Evolutionary conservation across 1,140 invertebrate species (phyloP).

Genomic region (Pseudoatta argentina): DNA sequence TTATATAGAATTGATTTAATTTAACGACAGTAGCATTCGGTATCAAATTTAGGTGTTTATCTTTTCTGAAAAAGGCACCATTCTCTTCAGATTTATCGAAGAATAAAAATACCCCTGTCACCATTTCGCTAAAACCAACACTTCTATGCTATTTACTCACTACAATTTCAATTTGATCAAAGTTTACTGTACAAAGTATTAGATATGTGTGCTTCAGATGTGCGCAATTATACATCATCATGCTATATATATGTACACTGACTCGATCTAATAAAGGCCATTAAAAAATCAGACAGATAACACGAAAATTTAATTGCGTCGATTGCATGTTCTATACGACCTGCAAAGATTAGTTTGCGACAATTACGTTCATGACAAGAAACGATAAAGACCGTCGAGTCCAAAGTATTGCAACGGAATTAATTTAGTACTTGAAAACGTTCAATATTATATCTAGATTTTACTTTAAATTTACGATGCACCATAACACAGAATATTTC

Average conservation of each 20-base stretch:
- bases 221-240: constrained; percentile 39
- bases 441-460: not conserved
- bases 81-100: not conserved
- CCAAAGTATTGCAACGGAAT: not conserved
- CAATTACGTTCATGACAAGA: constrained; percentile 6
- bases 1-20: not conserved
- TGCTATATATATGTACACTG: constrained; percentile 20
- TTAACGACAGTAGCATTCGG: not conserved
- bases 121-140: constrained; percentile 28
- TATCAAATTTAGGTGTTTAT: not conserved
- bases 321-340: constrained; percentile 31
- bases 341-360: constrained; percentile 21
- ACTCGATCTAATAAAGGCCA: constrained; percentile 27
- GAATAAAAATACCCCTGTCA: constrained; percentile 35
- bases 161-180: constrained; percentile 32
- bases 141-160: constrained; percentile 46
- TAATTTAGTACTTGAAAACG: not conserved
- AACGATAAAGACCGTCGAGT: not conserved
- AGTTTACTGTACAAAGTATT: constrained; percentile 57
- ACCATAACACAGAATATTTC: not conserved
- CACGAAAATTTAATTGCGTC: constrained; percentile 34
- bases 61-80: not conserved
- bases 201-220: constrained; percentile 23
- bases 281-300: constrained; percentile 39
- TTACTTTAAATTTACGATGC: not conserved